Conservation (phyloP, 1,140 invertebrate species). For the Meloidogyne floridensis region DNA sequence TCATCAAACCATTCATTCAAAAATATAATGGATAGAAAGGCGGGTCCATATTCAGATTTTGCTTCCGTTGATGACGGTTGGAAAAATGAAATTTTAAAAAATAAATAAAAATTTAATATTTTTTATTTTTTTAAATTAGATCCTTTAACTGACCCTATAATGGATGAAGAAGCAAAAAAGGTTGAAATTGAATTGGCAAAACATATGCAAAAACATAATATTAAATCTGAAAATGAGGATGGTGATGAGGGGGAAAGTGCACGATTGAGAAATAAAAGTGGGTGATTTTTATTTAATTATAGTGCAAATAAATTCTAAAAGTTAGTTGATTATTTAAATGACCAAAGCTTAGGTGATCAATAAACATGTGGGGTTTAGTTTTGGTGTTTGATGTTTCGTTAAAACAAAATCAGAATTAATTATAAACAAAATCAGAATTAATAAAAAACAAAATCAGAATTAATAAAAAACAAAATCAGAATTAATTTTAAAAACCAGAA, state of each 20-base stretch:
- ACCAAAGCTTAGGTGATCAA: too few species aligned
- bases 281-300: not conserved
- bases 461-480: too few species aligned
- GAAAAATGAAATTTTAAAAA: not conserved
- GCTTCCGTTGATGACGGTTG: not conserved
- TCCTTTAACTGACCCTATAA: not conserved
- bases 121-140: not conserved
- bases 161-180: constrained; percentile 4
- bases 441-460: too few species aligned
- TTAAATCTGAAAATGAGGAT: not conserved
- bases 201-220: constrained; percentile 1
- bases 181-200: not conserved
- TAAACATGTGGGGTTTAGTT: too few species aligned
- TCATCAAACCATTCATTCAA: not conserved
- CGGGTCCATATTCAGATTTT: constrained; percentile 6
- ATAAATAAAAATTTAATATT: not conserved
- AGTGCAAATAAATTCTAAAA: too few species aligned
- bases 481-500: too few species aligned
- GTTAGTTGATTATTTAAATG: too few species aligned
- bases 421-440: too few species aligned
- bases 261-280: not conserved
- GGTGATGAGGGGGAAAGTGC: not conserved
- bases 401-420: too few species aligned
- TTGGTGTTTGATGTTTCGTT: too few species aligned
- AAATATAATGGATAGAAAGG: not conserved